Evolutionary conservation across 2,888 invertebrate genomes (phyloP).

Genomic region (Megastigmus dorsalis): DNA sequence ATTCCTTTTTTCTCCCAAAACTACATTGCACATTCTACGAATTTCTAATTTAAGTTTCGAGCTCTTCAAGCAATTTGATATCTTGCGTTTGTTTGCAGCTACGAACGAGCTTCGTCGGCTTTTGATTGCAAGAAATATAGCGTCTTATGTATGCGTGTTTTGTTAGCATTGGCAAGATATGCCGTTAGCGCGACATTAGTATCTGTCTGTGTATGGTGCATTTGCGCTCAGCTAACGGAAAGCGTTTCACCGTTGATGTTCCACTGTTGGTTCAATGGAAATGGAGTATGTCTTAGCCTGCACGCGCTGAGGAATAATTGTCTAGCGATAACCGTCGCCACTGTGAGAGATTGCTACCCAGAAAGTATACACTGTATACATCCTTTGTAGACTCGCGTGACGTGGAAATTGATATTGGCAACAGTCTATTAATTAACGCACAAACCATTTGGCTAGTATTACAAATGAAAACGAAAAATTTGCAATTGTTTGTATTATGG

Average conservation of each 20-base stretch:
- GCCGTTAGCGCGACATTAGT: neutral
- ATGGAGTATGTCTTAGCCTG: constrained; percentile 31
- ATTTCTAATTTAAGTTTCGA: no score
- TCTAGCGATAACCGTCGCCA: constrained; percentile 42
- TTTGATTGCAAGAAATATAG: neutral
- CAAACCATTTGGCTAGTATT: no score
- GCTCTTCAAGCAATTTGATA: no score
- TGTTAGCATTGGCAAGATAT: neutral
- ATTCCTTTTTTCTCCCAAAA: no score
- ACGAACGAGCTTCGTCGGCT: no score
- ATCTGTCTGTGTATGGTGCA: constrained; percentile 6
- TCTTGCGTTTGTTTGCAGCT: no score
- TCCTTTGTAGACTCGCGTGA: neutral
- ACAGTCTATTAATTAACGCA: no score
- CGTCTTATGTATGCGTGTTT: neutral
- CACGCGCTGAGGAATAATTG: constrained; percentile 36
- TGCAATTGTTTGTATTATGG: no score
- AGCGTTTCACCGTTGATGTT: constrained; percentile 28
- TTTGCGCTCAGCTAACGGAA: constrained; percentile 37
- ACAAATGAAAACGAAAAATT: no score
- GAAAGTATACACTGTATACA: constrained; percentile 31
- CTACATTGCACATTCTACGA: no score
- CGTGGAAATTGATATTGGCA: neutral
- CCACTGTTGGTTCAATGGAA: constrained; percentile 36
- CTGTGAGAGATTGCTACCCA: constrained; percentile 36